phyloP scores from a whole-genome alignment of 2,888 invertebrate genomes.

The Philereme transversata region DNA sequence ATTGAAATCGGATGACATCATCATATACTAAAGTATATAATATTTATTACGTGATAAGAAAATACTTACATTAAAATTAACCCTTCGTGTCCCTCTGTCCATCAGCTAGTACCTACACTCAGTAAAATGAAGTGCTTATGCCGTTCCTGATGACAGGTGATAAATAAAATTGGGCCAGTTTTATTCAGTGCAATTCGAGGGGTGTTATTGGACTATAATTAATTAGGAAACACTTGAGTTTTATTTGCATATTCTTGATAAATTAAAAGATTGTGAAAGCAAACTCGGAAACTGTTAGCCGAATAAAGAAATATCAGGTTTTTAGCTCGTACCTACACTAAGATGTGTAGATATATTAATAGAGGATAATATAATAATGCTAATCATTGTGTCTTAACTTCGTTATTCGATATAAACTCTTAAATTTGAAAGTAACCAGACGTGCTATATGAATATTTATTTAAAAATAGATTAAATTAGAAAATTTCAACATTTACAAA shows the following conservation, averaged over 20 bases:
- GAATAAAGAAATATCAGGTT: too few species aligned
- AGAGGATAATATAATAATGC: too few species aligned
- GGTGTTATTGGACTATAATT: constrained; percentile 31
- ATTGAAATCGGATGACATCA: too few species aligned
- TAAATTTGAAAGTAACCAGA: too few species aligned
- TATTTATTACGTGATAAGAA: too few species aligned
- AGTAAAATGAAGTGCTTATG: constrained; percentile 34
- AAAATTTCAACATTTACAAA: constrained; percentile 19
- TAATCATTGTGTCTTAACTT: too few species aligned
- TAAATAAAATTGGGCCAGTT: constrained; percentile 45
- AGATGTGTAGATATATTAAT: too few species aligned
- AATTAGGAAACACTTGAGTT: constrained; percentile 26
- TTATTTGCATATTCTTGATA: constrained; percentile 17
- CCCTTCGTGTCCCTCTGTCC: constrained; percentile 12
- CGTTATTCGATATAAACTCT: too few species aligned
- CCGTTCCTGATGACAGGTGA: constrained; percentile 43
- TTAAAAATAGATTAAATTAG: constrained; percentile 14
- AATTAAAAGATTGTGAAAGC: constrained; percentile 2
- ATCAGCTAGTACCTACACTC: constrained; percentile 23
- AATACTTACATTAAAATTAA: background rate
- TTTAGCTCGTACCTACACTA: too few species aligned
- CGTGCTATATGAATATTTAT: constrained; percentile 23
- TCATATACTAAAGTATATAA: too few species aligned
- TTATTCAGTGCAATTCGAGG: constrained; percentile 26
- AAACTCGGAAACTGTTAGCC: too few species aligned